Evolutionary conservation across 2,797 vertebrate species (phyloP), one percentile per base, ranked within the genome.

Genomic region (Smutsia gigantea): DNA sequence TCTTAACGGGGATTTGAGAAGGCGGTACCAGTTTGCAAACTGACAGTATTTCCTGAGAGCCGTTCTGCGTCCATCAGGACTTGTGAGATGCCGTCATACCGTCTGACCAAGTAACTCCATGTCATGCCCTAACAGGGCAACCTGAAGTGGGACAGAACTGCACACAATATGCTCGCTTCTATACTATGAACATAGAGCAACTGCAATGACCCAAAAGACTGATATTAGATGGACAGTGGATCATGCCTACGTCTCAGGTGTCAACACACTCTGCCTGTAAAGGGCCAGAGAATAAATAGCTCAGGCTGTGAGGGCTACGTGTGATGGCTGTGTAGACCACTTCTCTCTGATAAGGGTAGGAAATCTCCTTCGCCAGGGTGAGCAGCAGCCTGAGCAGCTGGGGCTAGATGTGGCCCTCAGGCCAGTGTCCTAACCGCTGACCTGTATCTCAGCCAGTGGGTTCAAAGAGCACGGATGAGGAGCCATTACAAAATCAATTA

Each of bases 171-270:
- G 63, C 49, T 34, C 25, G 5, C 29, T 29, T 27, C 4, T 19
- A 7, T 53, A 46, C 2, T 15, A 64, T 3, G 0, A 55, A 25
- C 8, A 14, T 7, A 31, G 84, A 78, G 34, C 69, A 37, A 31
- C 17, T 46, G 21, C 39, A 85, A 78, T 5, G 55, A 55, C 25
- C 55, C 19, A 5, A n/a, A 39, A 46, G 15, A 39, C 5, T 3
- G 12, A 57, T 11, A 10, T 1, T 21, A 81, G 42, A 46, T 0
- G 0, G 42, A 7, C 15, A 85, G 46, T 4, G 27, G 19, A 27
- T 37, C 15, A 29, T 0, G 19, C 19, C 49, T 18, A 4, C 12
- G 2, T 39, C 53, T 39, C 31, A 13, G 31, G 55, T 9, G 29
- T 15, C 5, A 14, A 27, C 55, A 12, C 0, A 61, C 7, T 8